phyloP scores from a whole-genome alignment of 2,113 vertebrate genomes.

The Strix aluco region DNA sequence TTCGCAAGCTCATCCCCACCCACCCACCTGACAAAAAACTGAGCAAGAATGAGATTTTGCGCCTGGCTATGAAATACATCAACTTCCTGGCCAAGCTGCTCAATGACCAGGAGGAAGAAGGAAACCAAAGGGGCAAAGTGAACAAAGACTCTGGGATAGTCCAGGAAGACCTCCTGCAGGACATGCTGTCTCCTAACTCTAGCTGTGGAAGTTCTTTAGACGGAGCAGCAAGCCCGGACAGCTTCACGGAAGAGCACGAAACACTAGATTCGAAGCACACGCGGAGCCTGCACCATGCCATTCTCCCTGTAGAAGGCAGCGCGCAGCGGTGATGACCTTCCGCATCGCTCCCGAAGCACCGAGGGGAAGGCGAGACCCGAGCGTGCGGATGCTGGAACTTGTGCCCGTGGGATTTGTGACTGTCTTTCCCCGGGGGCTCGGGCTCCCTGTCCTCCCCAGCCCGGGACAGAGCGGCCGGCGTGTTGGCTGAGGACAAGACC shows the following conservation, averaged over 20 bases:
- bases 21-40: slow-evolving; percentile 94
- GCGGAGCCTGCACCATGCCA: slow-evolving; percentile 80
- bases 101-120: slow-evolving; percentile 92
- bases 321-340: slow-evolving; percentile 84
- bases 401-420: not conserved
- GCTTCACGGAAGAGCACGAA: slow-evolving; percentile 88
- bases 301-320: slow-evolving; percentile 83
- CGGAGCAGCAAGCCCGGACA: slow-evolving; percentile 90
- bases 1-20: slow-evolving; percentile 93
- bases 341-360: not conserved
- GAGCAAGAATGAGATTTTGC: slow-evolving; percentile 95
- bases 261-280: slow-evolving; percentile 77
- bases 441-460: not conserved
- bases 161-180: slow-evolving; percentile 90
- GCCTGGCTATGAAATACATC: slow-evolving; percentile 97
- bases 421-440: not conserved
- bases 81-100: slow-evolving; percentile 96
- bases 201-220: slow-evolving; percentile 93
- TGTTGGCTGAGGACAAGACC: not conserved
- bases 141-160: slow-evolving; percentile 82
- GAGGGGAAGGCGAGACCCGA: not conserved
- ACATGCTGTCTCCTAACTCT: slow-evolving; percentile 90
- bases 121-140: slow-evolving; percentile 80
- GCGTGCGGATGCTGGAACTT: not conserved
- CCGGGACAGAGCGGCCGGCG: fast-evolving